These are phyloP conservation scores for Actinia tenebrosa DNA, from an alignment of 64 coral and sea anemone genomes.

Conservation along the genomic window DNA sequence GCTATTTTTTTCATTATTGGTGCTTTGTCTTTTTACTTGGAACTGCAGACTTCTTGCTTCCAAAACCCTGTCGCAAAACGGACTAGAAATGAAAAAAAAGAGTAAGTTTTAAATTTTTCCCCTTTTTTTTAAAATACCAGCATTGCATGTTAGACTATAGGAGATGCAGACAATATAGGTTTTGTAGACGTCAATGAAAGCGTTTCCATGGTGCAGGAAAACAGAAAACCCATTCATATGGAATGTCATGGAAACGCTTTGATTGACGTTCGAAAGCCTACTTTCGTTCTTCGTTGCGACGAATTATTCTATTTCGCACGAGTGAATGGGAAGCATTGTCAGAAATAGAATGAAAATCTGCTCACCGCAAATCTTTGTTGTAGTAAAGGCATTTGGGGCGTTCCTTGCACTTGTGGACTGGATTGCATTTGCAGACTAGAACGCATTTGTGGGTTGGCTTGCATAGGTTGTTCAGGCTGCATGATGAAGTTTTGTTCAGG, in stretches of 20 bases:
- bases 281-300: too few relatives aligned
- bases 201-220: too few relatives aligned
- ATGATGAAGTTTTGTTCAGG: neutral
- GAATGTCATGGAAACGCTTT: too few relatives aligned
- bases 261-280: too few relatives aligned
- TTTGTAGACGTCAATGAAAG: too few relatives aligned
- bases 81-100: neutral
- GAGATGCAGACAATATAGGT: too few relatives aligned
- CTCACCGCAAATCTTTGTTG: neutral
- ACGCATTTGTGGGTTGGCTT: neutral
- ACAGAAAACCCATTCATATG: too few relatives aligned
- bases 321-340: neutral
- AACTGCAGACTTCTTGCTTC: constrained; percentile 16
- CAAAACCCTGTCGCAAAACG: neutral
- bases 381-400: neutral
- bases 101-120: too few relatives aligned
- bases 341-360: neutral
- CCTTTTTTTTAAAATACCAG: too few relatives aligned
- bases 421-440: neutral
- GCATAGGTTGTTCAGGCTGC: neutral
- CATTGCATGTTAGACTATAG: too few relatives aligned
- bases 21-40: neutral
- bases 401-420: neutral
- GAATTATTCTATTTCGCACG: too few relatives aligned
- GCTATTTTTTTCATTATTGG: neutral